These are phyloP conservation scores for Meloidogyne floridensis DNA, from an alignment of 1,140 invertebrate genomes.

Conservation along the genomic window DNA sequence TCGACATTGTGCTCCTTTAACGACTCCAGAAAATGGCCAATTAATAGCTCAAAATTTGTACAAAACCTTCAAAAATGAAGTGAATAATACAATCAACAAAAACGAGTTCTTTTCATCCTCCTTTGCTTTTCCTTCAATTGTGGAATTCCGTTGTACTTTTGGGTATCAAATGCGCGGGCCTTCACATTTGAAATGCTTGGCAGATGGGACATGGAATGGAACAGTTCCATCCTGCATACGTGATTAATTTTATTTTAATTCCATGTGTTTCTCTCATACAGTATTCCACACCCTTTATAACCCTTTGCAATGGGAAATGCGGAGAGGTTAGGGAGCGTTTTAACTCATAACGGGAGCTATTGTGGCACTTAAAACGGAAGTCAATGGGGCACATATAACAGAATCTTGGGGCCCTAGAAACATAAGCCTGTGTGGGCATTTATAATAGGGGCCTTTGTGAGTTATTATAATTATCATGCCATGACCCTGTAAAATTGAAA, in stretches of 20 bases:
- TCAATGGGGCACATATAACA: too few relatives aligned
- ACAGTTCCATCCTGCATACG: slow-evolving; percentile 80
- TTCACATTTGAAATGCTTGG: slow-evolving; percentile 81
- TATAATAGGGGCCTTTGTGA: too few relatives aligned
- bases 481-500: too few relatives aligned
- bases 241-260: slow-evolving; percentile 26
- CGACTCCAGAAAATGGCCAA: slow-evolving; percentile 84
- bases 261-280: background rate
- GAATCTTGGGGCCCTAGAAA: too few relatives aligned
- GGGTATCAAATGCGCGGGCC: slow-evolving; percentile 79
- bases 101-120: background rate
- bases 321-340: too few relatives aligned
- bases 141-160: slow-evolving; percentile 90
- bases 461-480: too few relatives aligned
- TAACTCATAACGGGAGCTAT: too few relatives aligned
- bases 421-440: background rate
- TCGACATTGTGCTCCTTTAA: slow-evolving; percentile 75
- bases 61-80: background rate
- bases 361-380: too few relatives aligned
- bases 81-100: background rate
- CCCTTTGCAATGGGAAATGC: too few relatives aligned
- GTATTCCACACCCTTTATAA: background rate
- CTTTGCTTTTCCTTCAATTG: slow-evolving; percentile 85
- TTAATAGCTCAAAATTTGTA: slow-evolving; percentile 73
- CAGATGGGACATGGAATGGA: slow-evolving; percentile 86